phyloP scores from a whole-genome alignment of 2,797 vertebrate species.

The Spondyliosoma cantharus region DNA sequence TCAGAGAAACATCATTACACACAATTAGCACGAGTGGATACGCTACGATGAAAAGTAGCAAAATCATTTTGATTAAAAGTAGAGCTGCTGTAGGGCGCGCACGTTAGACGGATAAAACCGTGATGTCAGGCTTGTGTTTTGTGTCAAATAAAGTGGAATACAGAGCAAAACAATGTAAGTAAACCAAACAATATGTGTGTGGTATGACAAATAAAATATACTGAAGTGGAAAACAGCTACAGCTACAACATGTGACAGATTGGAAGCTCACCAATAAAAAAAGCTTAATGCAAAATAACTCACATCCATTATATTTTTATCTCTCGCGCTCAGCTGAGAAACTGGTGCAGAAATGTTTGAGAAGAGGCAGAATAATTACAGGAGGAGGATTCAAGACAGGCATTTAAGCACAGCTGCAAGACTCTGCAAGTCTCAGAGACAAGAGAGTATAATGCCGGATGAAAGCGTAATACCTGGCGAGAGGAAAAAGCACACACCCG shows the following conservation, averaged over 20 bases:
- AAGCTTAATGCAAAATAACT: conserved; percentile 22
- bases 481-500: background rate
- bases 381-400: conserved; percentile 16
- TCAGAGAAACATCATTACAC: conserved; percentile 59
- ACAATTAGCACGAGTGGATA: conserved; percentile 43
- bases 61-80: conserved; percentile 31
- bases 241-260: background rate
- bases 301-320: conserved; percentile 16
- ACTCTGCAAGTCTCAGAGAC: conserved; percentile 10
- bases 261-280: conserved; percentile 10
- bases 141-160: background rate
- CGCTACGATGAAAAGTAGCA: conserved; percentile 23
- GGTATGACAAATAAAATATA: conserved; percentile 21
- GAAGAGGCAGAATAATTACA: conserved; percentile 41
- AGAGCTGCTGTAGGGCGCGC: conserved; percentile 18
- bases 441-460: conserved; percentile 33
- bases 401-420: conserved; percentile 8
- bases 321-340: conserved; percentile 14
- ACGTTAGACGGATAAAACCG: background rate
- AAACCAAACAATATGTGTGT: background rate
- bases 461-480: conserved; percentile 33
- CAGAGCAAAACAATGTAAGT: background rate
- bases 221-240: conserved; percentile 5
- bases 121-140: background rate
- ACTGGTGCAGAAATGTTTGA: conserved; percentile 15